phyloP scores from a whole-genome alignment of 2,797 vertebrate species.

The Lithobates sylvaticus region DNA sequence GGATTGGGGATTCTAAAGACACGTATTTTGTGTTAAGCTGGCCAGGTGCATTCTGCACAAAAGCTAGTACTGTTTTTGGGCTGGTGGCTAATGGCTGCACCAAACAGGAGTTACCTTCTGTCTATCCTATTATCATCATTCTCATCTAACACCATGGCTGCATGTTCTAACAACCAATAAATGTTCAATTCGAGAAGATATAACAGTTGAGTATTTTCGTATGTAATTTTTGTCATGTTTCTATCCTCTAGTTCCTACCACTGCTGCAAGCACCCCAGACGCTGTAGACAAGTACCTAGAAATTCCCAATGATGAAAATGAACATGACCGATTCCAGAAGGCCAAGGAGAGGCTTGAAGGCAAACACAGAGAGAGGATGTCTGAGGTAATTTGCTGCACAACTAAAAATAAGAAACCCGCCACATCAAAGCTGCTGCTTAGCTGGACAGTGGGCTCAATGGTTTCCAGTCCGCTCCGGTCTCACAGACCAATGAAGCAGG shows the following conservation, averaged over 20 bases:
- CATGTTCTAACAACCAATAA: not conserved
- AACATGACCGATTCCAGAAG: constrained; percentile 95
- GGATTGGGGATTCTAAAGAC: too few species aligned
- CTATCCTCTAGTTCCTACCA: constrained; percentile 86
- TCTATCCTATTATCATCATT: not conserved
- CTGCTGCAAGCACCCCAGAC: constrained; percentile 89
- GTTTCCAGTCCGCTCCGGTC: not conserved
- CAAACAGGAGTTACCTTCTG: not conserved
- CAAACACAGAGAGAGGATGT: constrained; percentile 96
- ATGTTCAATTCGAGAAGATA: not conserved
- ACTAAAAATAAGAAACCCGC: too few species aligned
- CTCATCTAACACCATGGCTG: not conserved
- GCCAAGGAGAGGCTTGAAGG: constrained; percentile 96
- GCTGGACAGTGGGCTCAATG: too few species aligned
- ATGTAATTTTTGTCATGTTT: not conserved
- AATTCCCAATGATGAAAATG: constrained; percentile 94
- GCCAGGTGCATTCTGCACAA: too few species aligned
- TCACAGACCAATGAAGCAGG: too few species aligned
- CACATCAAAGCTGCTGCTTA: too few species aligned
- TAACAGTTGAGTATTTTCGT: not conserved
- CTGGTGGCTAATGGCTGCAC: too few species aligned
- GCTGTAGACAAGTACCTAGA: constrained; percentile 95
- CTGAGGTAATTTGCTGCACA: constrained; percentile 80
- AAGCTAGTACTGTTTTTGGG: too few species aligned
- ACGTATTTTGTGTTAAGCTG: too few species aligned